Evolutionary conservation across 2,113 vertebrate species (phyloP), one percentile per base, ranked within the genome.

Genomic region (Corvus cornix): DNA sequence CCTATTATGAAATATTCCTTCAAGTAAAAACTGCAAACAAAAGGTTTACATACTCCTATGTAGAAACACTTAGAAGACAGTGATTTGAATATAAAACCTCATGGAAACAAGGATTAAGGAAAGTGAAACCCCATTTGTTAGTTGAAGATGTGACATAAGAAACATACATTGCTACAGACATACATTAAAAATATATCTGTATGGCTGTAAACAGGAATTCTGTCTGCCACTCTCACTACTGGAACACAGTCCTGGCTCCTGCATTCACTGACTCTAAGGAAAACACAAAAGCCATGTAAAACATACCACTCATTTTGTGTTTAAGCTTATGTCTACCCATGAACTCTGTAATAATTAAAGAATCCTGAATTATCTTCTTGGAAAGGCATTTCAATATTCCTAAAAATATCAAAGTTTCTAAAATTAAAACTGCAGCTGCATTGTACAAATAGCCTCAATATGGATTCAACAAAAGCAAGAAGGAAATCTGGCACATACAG

Each of bases 391-490:
- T 93, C 28, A 60, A 62, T 92, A 90, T 94, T 96, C 76, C 95
- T 92, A 94, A 96, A 96, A 96, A 96, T 96, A 94, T n/a, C 76
- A 4, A 88, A 28, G 83, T 84, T 96, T 93, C 96, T 96, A 97
- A 97, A 97, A 95, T 95, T 96, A 96, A 93, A 86, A 48, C 88
- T 68, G 85, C 88, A 94, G 90, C 95, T 95, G 95, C 83, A 89
- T 49, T 84, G 64, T 81, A 70, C 93, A 93, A 96, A 93, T 90
- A 94, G 91, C 41, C 79, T 93, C 88, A 94, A 64, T 64, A 81
- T 84, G 83, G 60, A 93, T 70, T 89, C 73, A 95, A 95, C 64
- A 96, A 94, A 96, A 81, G 95, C 93, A 93, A 96, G 79, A 90
- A 95, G 95, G 96, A 96, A 97, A 95, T 94, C 92, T 92, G 95